phyloP scores from a whole-genome alignment of 2,888 invertebrate genomes.

The Drosophila prolongata region DNA sequence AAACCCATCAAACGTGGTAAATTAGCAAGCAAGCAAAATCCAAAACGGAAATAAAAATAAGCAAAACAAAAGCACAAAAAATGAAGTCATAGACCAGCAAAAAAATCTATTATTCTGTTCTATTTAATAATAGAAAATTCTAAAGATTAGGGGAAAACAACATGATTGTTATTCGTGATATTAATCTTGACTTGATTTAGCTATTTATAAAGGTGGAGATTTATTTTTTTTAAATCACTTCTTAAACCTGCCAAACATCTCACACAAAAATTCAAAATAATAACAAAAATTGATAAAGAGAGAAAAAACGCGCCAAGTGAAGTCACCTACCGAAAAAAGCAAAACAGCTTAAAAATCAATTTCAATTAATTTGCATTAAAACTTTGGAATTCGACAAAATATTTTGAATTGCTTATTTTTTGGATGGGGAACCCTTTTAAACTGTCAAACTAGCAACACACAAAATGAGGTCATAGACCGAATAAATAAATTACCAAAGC shows the following conservation, averaged over 20 bases:
- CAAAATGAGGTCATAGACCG: conserved; percentile 32
- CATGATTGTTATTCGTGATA: conserved; percentile 7
- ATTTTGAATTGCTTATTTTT: background rate
- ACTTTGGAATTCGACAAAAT: background rate
- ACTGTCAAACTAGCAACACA: conserved; percentile 59
- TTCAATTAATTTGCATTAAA: background rate
- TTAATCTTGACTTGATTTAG: background rate
- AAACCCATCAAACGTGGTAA: conserved; percentile 64
- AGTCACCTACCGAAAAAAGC: conserved; percentile 26
- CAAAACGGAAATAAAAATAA: conserved; percentile 20
- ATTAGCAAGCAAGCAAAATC: conserved; percentile 43
- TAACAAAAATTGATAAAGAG: background rate
- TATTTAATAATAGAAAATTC: conserved; percentile 14
- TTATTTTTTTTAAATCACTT: too few species aligned
- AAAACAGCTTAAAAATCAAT: conserved; percentile 1
- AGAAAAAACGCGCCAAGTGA: conserved; percentile 15
- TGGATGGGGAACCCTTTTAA: conserved; percentile 20
- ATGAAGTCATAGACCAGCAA: conserved; percentile 64
- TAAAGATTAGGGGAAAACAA: conserved; percentile 2
- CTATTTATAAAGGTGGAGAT: too few species aligned
- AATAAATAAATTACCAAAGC: conserved; percentile 17
- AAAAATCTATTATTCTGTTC: background rate
- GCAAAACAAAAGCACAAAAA: conserved; percentile 21
- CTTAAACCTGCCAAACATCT: conserved; percentile 9
- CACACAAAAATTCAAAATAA: background rate